A percentile compares a stretch with the other conserved stretches of the same genome.
phyloP scores from a whole-genome alignment of 2,888 invertebrate species.

The Campaea margaritaria region DNA sequence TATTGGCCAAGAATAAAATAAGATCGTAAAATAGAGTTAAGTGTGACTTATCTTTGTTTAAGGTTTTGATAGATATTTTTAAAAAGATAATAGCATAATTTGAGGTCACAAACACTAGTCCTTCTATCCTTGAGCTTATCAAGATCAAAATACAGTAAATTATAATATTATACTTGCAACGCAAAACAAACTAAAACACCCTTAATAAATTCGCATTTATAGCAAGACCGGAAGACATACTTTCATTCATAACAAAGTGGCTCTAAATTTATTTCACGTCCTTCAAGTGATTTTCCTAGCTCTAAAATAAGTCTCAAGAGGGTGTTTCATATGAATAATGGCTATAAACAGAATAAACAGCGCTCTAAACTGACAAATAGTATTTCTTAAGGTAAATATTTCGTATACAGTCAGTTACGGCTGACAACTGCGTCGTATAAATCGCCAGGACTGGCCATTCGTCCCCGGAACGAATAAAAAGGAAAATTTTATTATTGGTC shows the following conservation, averaged over 20 bases:
- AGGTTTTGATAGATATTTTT: too few relatives aligned
- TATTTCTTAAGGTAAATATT: slow-evolving; percentile 48
- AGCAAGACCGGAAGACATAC: slow-evolving; percentile 17
- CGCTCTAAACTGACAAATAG: slow-evolving; percentile 42
- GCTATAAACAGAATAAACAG: slow-evolving; percentile 42
- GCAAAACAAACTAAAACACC: too few relatives aligned
- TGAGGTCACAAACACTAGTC: too few relatives aligned
- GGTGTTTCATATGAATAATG: slow-evolving; percentile 39
- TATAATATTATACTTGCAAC: too few relatives aligned
- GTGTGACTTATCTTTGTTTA: too few relatives aligned
- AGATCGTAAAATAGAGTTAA: too few relatives aligned
- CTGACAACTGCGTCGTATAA: slow-evolving; percentile 51
- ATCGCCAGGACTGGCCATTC: slow-evolving; percentile 51
- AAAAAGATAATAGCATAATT: too few relatives aligned
- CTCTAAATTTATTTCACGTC: slow-evolving; percentile 36
- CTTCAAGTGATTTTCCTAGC: slow-evolving; percentile 37
- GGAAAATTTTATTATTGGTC: slow-evolving; percentile 64
- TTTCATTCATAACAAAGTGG: slow-evolving; percentile 31
- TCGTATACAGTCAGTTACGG: slow-evolving; percentile 46
- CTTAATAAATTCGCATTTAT: not conserved
- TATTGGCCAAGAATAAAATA: not conserved
- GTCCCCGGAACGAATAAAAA: slow-evolving; percentile 60
- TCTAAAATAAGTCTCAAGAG: slow-evolving; percentile 37
- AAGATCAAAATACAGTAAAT: too few relatives aligned
- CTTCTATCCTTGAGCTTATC: too few relatives aligned